Evolutionary conservation across 2,888 invertebrate genomes (phyloP).

Genomic region (Nymphalis polychloros): DNA sequence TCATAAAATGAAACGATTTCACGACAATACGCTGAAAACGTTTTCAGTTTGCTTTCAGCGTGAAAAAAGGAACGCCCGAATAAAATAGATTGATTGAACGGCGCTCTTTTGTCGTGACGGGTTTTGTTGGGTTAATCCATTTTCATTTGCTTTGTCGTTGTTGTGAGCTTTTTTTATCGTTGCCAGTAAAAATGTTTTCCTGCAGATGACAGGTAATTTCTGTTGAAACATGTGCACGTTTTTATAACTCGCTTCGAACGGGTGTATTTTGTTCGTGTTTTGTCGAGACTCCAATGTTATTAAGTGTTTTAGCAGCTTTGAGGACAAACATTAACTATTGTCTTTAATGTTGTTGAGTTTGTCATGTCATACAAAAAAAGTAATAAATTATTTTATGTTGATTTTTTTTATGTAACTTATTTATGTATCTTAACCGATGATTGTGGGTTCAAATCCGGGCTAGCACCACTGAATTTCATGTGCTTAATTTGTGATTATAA

Average conservation of each 20-base stretch:
- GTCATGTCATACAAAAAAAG: too few species aligned
- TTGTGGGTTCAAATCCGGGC: too few species aligned
- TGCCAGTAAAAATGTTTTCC: slow-evolving; percentile 13
- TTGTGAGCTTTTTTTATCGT: slow-evolving; percentile 15
- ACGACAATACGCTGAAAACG: not conserved
- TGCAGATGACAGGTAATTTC: slow-evolving; percentile 16
- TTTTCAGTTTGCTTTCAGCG: not conserved
- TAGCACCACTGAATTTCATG: too few species aligned
- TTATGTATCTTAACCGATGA: too few species aligned
- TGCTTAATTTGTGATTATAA: too few species aligned
- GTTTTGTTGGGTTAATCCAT: slow-evolving; percentile 23
- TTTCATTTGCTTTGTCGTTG: slow-evolving; percentile 26
- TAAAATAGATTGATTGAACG: slow-evolving; percentile 18
- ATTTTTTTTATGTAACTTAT: too few species aligned
- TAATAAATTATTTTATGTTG: too few species aligned
- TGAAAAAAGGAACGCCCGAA: slow-evolving; percentile 2
- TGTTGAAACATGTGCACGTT: not conserved
- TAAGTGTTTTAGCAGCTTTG: too few species aligned
- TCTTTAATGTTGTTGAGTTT: too few species aligned
- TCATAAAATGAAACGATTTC: not conserved
- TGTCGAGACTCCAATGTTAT: not conserved
- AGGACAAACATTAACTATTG: too few species aligned
- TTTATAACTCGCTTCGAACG: not conserved
- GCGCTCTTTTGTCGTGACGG: slow-evolving; percentile 1
- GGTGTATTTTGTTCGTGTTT: not conserved